These are phyloP conservation scores for Nanorana parkeri DNA, from an alignment of 2,113 vertebrate genomes.

Conservation along the genomic window DNA sequence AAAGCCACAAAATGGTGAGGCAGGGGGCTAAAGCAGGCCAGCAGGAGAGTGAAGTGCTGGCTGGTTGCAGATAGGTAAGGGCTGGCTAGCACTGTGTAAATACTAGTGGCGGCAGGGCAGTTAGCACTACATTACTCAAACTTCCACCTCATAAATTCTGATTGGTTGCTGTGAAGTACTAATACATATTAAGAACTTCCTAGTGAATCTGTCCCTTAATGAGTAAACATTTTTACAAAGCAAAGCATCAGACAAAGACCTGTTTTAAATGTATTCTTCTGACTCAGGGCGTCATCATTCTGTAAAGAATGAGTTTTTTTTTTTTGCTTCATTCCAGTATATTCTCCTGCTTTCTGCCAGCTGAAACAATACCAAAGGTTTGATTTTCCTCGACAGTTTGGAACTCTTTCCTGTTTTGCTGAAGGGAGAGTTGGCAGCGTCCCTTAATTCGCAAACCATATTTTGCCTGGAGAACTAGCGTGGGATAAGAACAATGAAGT, in stretches of 20 bases:
- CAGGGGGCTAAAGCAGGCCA: too few relatives aligned
- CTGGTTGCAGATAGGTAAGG: too few relatives aligned
- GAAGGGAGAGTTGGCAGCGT: constrained; percentile 51
- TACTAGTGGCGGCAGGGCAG: too few relatives aligned
- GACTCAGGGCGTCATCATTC: constrained; percentile 51
- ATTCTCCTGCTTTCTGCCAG: constrained; percentile 44
- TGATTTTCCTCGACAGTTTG: constrained; percentile 58
- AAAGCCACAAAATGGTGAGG: too few relatives aligned
- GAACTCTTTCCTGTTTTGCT: constrained; percentile 54
- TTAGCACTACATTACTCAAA: too few relatives aligned
- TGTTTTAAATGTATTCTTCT: constrained; percentile 22
- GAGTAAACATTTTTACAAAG: too few relatives aligned
- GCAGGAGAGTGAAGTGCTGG: too few relatives aligned
- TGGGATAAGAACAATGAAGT: constrained; percentile 27
- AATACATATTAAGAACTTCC: too few relatives aligned
- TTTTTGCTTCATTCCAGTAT: constrained; percentile 37
- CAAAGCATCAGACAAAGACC: background rate
- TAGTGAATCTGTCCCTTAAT: too few relatives aligned
- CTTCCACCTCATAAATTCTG: too few relatives aligned
- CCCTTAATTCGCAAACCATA: constrained; percentile 53
- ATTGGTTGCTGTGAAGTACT: too few relatives aligned
- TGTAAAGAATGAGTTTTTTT: constrained; percentile 37
- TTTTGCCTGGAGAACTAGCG: constrained; percentile 50
- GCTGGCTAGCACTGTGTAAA: too few relatives aligned
- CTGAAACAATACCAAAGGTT: constrained; percentile 51